phyloP scores from a whole-genome alignment of 2,113 vertebrate genomes.

The Manacus vitellinus region DNA sequence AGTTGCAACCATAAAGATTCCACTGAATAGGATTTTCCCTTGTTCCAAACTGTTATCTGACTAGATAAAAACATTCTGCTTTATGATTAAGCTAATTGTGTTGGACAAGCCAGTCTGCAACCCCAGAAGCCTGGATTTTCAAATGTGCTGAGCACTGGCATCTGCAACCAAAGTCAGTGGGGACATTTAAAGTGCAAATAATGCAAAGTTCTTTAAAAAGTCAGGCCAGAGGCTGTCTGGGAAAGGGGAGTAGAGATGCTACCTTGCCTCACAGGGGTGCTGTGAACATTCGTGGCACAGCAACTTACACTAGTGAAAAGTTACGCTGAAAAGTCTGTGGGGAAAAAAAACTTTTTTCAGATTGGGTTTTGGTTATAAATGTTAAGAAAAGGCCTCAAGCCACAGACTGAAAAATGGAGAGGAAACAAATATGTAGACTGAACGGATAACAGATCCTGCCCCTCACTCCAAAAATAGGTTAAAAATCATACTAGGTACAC shows the following conservation, averaged over 20 bases:
- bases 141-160: slow-evolving; percentile 27
- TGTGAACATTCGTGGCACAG: background rate
- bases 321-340: background rate
- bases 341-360: background rate
- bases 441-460: background rate
- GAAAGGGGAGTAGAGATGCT: background rate
- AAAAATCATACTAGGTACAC: background rate
- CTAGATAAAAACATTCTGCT: slow-evolving; percentile 36
- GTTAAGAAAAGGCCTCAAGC: background rate
- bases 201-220: background rate
- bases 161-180: background rate
- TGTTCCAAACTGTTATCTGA: slow-evolving; percentile 29
- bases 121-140: slow-evolving; percentile 21
- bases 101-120: slow-evolving; percentile 13
- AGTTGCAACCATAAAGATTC: slow-evolving; percentile 11
- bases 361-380: background rate
- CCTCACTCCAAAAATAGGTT: background rate
- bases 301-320: background rate
- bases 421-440: background rate
- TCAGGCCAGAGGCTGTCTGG: background rate
- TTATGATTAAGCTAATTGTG: slow-evolving; percentile 44
- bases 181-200: background rate
- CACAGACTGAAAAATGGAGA: background rate
- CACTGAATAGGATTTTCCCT: background rate
- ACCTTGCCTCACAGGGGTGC: background rate